Conservation (phyloP, 1,140 invertebrate genomes). For the Drosophila lacteicornis region DNA sequence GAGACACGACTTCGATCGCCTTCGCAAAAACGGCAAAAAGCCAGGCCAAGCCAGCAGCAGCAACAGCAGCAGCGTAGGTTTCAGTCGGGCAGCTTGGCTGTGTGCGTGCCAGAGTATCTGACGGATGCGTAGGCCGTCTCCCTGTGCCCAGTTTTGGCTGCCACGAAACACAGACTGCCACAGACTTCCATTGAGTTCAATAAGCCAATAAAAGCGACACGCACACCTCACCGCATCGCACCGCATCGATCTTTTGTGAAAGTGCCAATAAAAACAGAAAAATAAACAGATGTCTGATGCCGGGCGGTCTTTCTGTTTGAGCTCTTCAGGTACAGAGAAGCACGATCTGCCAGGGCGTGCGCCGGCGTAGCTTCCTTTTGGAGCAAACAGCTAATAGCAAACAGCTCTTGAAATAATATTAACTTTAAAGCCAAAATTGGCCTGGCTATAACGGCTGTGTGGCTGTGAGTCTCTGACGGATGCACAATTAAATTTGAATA, state of each 20-base stretch:
- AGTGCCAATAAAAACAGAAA: conserved; percentile 58
- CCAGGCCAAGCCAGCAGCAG: conserved; percentile 2
- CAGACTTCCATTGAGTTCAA: conserved; percentile 58
- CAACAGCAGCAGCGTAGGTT: conserved; percentile 57
- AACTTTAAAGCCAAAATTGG: conserved; percentile 56
- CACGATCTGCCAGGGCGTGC: conserved; percentile 35
- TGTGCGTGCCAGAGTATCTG: conserved; percentile 46
- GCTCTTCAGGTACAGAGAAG: conserved; percentile 24
- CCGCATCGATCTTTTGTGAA: conserved; percentile 63
- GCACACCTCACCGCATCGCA: conserved; percentile 40
- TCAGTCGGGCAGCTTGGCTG: conserved; percentile 23
- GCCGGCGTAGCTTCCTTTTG: conserved; percentile 11
- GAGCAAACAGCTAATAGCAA: conserved; percentile 16
- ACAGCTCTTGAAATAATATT: conserved; percentile 29
- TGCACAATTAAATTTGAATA: conserved; percentile 71
- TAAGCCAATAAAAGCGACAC: conserved; percentile 72
- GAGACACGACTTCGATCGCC: conserved; percentile 47
- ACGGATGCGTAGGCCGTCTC: conserved; percentile 65
- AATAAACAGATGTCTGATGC: conserved; percentile 72
- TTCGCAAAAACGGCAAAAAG: conserved; percentile 71
- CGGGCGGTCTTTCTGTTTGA: conserved; percentile 36
- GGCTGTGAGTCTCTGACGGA: conserved; percentile 20
- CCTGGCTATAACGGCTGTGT: conserved; percentile 19
- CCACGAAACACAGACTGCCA: conserved; percentile 48
- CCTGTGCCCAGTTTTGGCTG: conserved; percentile 40